Base-by-base conservation (phyloP, 2,888 invertebrate genomes). In the Parochlus steinenii region DNA sequence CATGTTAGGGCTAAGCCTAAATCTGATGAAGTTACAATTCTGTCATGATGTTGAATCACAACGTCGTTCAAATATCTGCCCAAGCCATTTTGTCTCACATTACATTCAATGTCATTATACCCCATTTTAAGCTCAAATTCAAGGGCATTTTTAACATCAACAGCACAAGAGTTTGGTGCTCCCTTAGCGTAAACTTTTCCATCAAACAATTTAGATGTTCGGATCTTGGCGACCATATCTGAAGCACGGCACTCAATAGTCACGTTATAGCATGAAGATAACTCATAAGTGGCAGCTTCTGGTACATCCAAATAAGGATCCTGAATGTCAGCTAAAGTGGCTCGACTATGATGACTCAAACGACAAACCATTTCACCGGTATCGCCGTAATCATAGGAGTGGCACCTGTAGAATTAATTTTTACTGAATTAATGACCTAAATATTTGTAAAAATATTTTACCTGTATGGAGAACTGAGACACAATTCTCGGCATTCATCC, bases 181-280 rank as follows among this genome's bases (percentile, higher is more conserved):
- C 87, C 86, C 58, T 90, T 90, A 41, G 87, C 89, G 62, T 92
- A 92, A 44, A 92, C 82, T 62, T 90, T 90, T 44, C 90, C 90
- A 55, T 85, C 85, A 64, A 90, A 90, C 39, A 90, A 63, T 58
- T 85, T 86, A 44, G 82, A 86, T 37, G 90, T 90, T 58, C 83
- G 82, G 51, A 90, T 87, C 45, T 77, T 74, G 23, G 89, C 87
- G 39, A 89, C 74, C 90, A 92, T 90, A 56, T 90, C 87, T 35
- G 86, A 82, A 18, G 85, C 74, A 37, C 86, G 74, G 53, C 90
- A 92, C 58, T 89, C 86, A 52, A 90, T 86, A 46, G 81, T 83
- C 31, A 90, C 87, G 60, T 90, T 90, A 68, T 90, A 90, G 58
- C 90, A 92, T 16, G 89, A 86, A 46, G 83, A 81, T 44, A 90